phyloP scores from a whole-genome alignment of 2,797 vertebrate genomes.

The Danio kyathit region DNA sequence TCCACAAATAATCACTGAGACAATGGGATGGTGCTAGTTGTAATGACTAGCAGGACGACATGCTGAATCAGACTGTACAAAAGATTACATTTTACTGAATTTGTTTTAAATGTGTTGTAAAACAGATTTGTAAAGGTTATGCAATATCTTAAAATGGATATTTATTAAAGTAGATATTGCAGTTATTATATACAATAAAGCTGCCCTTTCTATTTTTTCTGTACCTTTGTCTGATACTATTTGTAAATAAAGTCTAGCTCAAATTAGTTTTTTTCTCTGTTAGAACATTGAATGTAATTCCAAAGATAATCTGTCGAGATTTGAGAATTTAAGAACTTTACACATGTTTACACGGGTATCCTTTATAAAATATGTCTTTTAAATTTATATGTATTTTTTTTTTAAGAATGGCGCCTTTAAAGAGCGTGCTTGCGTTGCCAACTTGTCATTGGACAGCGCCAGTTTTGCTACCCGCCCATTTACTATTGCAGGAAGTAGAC shows the following conservation, averaged over 20 bases:
- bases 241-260: constrained; percentile 37
- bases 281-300: too few relatives aligned
- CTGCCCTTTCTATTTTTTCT: neutral
- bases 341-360: neutral
- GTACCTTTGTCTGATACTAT: neutral
- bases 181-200: neutral
- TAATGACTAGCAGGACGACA: neutral
- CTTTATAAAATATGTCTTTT: neutral
- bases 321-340: neutral
- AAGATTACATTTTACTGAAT: neutral
- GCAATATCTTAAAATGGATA: neutral
- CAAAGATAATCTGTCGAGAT: neutral
- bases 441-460: neutral
- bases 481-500: constrained; percentile 36
- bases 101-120: neutral
- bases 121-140: neutral
- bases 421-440: neutral
- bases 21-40: neutral
- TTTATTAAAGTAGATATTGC: constrained; percentile 18
- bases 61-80: neutral
- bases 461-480: constrained; percentile 11
- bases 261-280: neutral
- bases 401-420: constrained; percentile 17
- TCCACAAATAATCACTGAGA: neutral
- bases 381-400: too few relatives aligned